A percentile compares a stretch with the other conserved stretches of the same genome.
These are phyloP conservation scores for Tarsius wallacei DNA, from an alignment of 2,797 vertebrate genomes.

Conservation along the genomic window DNA sequence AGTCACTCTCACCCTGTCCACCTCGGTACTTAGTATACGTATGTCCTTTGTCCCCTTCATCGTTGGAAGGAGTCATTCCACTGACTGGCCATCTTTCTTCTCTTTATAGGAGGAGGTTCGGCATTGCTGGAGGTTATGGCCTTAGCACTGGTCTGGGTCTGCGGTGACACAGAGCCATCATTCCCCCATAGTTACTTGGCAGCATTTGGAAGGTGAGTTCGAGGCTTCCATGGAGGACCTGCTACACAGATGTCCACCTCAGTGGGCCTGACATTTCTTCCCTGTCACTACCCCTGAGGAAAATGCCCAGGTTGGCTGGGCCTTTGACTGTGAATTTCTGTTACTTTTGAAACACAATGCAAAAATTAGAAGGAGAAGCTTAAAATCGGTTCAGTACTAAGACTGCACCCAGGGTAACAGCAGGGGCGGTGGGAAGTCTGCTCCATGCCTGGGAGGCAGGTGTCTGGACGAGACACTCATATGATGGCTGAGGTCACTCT, in stretches of 20 bases:
- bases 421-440: rapidly evolving
- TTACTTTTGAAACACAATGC: not conserved
- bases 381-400: not conserved
- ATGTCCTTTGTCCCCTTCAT: not conserved
- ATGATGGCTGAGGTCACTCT: not conserved
- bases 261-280: not conserved
- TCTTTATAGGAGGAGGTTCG: not conserved
- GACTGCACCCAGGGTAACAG: rapidly evolving
- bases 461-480: rapidly evolving
- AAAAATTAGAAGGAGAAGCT: not conserved
- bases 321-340: not conserved
- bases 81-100: not conserved
- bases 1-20: not conserved
- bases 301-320: not conserved
- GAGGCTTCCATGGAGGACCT: not conserved
- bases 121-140: not conserved
- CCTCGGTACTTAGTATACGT: not conserved
- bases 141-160: not conserved
- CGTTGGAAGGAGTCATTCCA: not conserved
- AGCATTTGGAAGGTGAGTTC: not conserved
- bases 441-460: too few relatives aligned
- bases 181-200: not conserved
- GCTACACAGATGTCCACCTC: not conserved
- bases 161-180: not conserved
- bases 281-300: slow-evolving; percentile 12